Evolutionary conservation across 2,113 vertebrate species (phyloP), one percentile per base, ranked within the genome.

Genomic region (Tapirus terrestris): DNA sequence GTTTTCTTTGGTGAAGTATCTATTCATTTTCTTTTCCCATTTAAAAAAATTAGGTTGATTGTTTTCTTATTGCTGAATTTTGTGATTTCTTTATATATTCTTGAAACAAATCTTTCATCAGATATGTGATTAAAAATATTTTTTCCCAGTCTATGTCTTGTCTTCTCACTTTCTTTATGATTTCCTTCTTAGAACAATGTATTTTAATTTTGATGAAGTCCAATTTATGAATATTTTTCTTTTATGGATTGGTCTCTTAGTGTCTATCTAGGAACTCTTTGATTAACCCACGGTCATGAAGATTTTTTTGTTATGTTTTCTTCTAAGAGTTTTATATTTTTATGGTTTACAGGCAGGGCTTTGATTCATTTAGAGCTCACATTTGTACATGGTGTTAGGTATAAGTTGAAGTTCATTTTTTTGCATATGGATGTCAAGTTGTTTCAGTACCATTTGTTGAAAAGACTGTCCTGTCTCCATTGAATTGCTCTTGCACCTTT

Each of bases 291-390:
- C 94, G 36, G 25, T 67, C 36, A 60, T 61, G 43, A 61, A 67
- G n/a, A 68, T 8, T 39, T 75, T 86, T 79, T 61, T 20, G 16
- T 73, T 36, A 27, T 39, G 33, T 80, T 93, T 80, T 87, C 75
- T 86, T 95, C 43, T 83, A 65, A 60, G 25, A 89, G 16, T 82
- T 91, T 88, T 51, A 48, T 94, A 79, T 56, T 85, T 96, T 93
- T 61, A 68, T 51, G 23, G 33, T 72, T 89, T 94, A 77, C 4
- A 39, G 29, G 43, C 56, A 85, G 27, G 8, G 1, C 2, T 75
- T 6, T 70, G 75, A 77, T 75, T 72, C 14, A 72, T 90, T 77
- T 82, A 48, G 31, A 73, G 36, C 23, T 48, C 58, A 51, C 12
- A 43, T 65, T 90, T 89, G 13, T 63, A 60, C 5, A 1, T 39